phyloP scores from a whole-genome alignment of 2,888 invertebrate species.

The Lithosia quadra region DNA sequence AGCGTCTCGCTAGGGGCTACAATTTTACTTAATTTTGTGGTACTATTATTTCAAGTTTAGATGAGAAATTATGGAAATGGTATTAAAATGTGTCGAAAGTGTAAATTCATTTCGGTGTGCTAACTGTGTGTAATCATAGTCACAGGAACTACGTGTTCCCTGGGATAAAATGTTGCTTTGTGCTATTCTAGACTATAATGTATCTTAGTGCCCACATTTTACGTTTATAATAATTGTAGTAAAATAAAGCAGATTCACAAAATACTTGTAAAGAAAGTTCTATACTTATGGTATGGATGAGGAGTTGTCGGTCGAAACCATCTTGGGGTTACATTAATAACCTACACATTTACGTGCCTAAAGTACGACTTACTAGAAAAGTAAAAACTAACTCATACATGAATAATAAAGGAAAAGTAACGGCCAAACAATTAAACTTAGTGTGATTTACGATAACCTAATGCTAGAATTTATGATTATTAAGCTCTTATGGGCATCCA shows the following conservation, averaged over 20 bases:
- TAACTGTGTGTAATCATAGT: too few species aligned
- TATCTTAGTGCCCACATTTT: not conserved
- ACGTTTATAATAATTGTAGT: not conserved
- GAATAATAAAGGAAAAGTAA: not conserved
- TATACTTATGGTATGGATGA: not conserved
- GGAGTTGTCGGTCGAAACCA: too few species aligned
- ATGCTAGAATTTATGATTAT: not conserved
- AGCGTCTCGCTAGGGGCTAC: not conserved
- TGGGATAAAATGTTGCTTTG: too few species aligned
- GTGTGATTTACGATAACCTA: not conserved
- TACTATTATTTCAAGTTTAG: not conserved
- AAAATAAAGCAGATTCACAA: not conserved
- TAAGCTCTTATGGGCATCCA: not conserved
- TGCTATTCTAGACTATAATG: too few species aligned
- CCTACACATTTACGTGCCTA: not conserved
- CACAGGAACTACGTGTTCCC: too few species aligned
- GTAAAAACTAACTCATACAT: not conserved
- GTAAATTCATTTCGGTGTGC: not conserved
- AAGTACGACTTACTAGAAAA: not conserved
- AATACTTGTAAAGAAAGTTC: not conserved
- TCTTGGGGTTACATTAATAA: too few species aligned
- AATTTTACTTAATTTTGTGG: not conserved
- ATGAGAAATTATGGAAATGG: not conserved
- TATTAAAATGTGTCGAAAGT: not conserved
- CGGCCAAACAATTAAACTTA: not conserved